phyloP scores from a whole-genome alignment of 2,888 invertebrate genomes.

The Eupithecia inturbata region DNA sequence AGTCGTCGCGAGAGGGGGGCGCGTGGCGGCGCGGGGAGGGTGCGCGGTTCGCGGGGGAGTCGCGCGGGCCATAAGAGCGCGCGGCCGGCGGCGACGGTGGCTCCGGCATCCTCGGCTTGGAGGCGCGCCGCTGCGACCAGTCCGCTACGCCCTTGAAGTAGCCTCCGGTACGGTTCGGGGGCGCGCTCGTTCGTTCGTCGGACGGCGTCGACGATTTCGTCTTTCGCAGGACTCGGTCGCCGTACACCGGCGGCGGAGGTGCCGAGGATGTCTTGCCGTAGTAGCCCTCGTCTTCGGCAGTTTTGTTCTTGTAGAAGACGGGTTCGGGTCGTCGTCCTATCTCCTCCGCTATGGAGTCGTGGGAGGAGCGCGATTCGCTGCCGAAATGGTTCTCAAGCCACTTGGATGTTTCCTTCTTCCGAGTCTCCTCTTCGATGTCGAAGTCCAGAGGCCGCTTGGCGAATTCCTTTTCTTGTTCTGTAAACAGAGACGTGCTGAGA shows the following conservation, averaged over 20 bases:
- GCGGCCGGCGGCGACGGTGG: slow-evolving; percentile 77
- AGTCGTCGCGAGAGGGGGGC: slow-evolving; percentile 83
- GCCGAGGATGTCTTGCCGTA: slow-evolving; percentile 76
- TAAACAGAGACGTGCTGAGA: slow-evolving; percentile 75
- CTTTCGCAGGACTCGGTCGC: slow-evolving; percentile 77
- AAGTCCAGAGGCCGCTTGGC: slow-evolving; percentile 92
- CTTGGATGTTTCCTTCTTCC: slow-evolving; percentile 95
- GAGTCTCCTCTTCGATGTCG: slow-evolving; percentile 94
- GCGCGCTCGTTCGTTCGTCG: slow-evolving; percentile 75
- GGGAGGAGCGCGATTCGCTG: slow-evolving; percentile 91
- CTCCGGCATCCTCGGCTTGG: slow-evolving; percentile 80
- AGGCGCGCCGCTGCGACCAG: slow-evolving; percentile 88
- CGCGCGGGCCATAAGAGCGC: slow-evolving; percentile 75
- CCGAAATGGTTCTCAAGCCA: slow-evolving; percentile 97
- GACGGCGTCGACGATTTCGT: slow-evolving; percentile 83
- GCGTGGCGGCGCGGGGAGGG: slow-evolving; percentile 77
- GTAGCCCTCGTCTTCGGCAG: slow-evolving; percentile 74
- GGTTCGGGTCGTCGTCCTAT: slow-evolving; percentile 86
- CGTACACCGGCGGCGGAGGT: slow-evolving; percentile 76
- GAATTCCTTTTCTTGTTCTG: slow-evolving; percentile 89
- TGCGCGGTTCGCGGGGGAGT: slow-evolving; percentile 74
- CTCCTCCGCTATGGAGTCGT: slow-evolving; percentile 87
- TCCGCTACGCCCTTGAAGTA: slow-evolving; percentile 91
- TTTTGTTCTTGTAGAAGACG: slow-evolving; percentile 89
- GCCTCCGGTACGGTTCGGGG: slow-evolving; percentile 78